Evolutionary conservation across 2,113 vertebrate genomes (phyloP), one percentile per base, ranked within the genome.

Genomic region (Pomatostomus ruficeps): DNA sequence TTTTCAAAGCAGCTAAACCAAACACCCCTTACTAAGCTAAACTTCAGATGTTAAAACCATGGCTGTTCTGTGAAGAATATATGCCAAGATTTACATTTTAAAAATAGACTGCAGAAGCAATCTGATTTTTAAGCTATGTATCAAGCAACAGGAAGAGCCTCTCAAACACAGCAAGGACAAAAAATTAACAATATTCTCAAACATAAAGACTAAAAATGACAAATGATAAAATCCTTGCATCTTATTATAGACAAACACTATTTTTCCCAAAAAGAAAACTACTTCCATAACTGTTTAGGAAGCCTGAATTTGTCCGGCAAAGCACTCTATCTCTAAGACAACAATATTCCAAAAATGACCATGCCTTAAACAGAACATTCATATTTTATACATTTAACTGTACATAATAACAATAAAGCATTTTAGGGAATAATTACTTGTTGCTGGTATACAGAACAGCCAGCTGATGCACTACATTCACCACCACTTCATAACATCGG

Each of bases 391-490:
- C 11, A 80, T 85, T 79, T 82, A 61, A 78, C 17, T 91, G 24
- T 92, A 83, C 33, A 43, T 71, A 61, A 86, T 70, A 94, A 49
- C 17, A 46, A 70, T 4, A 76, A 9, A 94, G 76, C 38, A 85
- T 89, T 93, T 97, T 35, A 93, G 80, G 40, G 72, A 93, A 51
- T 62, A 90, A 93, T 98, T 99, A 99, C 99, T 99, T 99, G 98
- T 98, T 99, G 98, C 98, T 99, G 97, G 98, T 99, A 95, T 99
- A 99, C 43, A 99, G 98, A 59, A 98, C 99, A 71, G 99, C 99
- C 97, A 99, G 92, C 93, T 99, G 99, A 91, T 99, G 99, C 58
- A 99, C 98, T 58, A 99, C 98, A 95, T 99, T 99, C 97, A 99
- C 98, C 96, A 99, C 99, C 74, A 99, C 99, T 97, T 99, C 99